phyloP scores from a whole-genome alignment of 2,888 invertebrate genomes.

The Phengaris alcon region DNA sequence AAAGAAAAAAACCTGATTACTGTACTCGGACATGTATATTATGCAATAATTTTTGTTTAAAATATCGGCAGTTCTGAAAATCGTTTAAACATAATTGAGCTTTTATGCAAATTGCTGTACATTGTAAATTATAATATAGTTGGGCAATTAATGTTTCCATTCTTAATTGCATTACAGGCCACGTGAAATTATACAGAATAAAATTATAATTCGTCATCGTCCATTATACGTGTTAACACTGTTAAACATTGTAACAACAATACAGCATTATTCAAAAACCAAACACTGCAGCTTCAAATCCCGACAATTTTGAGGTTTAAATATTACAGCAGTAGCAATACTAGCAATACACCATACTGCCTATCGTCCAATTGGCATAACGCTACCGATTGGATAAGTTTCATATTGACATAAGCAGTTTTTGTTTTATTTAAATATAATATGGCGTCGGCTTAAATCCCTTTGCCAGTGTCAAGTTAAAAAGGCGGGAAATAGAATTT shows the following conservation, averaged over 20 bases:
- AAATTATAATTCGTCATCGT: constrained; percentile 6
- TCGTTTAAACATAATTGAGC: constrained; percentile 19
- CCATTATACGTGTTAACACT: constrained; percentile 6
- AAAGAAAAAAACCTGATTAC: no score
- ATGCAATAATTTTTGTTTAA: background rate
- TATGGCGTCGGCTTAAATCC: no score
- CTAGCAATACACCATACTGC: no score
- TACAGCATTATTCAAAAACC: constrained; percentile 7
- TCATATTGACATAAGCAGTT: no score
- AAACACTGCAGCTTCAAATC: background rate
- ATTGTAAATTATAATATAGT: constrained; percentile 14
- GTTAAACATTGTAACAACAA: no score
- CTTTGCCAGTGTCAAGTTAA: no score
- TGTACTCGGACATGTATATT: background rate
- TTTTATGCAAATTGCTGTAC: constrained; percentile 5
- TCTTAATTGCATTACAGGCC: constrained; percentile 12
- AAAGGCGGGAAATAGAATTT: no score
- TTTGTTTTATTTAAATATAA: no score
- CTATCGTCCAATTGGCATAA: no score
- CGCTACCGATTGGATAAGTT: no score
- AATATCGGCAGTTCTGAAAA: constrained; percentile 9
- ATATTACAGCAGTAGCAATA: no score
- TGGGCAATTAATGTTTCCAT: constrained; percentile 4
- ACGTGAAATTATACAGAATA: constrained; percentile 2
- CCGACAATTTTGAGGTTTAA: no score